Conservation (phyloP, 2,113 vertebrate genomes). For the Ceyx margarethae region DNA sequence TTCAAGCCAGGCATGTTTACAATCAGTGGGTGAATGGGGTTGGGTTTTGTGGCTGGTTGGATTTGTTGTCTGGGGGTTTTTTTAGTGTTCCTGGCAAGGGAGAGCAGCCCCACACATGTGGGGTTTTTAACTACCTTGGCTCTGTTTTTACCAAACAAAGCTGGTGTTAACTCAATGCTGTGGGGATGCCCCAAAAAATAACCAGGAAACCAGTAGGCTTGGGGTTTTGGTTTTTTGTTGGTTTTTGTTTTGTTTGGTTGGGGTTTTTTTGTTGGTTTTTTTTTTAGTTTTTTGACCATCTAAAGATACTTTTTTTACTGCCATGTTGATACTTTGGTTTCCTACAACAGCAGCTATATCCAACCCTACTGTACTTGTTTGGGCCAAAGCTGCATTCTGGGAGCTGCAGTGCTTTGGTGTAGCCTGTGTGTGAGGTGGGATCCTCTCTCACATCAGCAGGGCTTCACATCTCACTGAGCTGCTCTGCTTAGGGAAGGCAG, state of each 20-base stretch:
- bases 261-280: too few relatives aligned
- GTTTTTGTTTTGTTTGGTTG: too few relatives aligned
- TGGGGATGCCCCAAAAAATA: not conserved
- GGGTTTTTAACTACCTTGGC: not conserved
- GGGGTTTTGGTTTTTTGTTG: too few relatives aligned
- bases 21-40: fast-evolving
- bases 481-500: not conserved
- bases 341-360: not conserved
- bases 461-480: not conserved
- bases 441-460: not conserved
- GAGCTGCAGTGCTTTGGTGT: not conserved
- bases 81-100: not conserved
- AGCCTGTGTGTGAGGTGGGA: not conserved
- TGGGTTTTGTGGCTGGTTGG: not conserved
- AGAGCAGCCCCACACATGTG: not conserved
- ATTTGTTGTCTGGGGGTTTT: not conserved
- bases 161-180: not conserved
- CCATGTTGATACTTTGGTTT: too few relatives aligned
- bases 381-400: not conserved
- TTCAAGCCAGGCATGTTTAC: not conserved
- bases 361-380: not conserved
- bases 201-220: not conserved
- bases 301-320: too few relatives aligned
- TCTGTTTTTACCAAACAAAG: not conserved
- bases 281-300: too few relatives aligned